Conservation (phyloP, 2,888 invertebrate genomes). For the Eristalis pertinax region DNA sequence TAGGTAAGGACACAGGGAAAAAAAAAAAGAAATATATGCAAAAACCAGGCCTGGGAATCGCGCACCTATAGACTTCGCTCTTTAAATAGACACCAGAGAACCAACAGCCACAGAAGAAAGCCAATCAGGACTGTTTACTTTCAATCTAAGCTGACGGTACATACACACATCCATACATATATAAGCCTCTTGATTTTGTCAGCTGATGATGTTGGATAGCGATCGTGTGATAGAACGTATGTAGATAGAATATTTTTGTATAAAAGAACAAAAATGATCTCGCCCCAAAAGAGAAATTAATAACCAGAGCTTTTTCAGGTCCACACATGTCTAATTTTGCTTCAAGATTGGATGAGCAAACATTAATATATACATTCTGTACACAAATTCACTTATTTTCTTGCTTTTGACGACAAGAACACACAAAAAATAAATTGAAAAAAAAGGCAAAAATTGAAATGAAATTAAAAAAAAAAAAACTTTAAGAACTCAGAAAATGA, state of each 20-base stretch:
- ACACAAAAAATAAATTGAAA: neutral
- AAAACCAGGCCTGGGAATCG: conserved; percentile 64
- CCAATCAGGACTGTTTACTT: conserved; percentile 68
- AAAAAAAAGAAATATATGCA: conserved; percentile 7
- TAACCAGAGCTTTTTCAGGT: conserved; percentile 68
- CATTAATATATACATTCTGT: conserved; percentile 16
- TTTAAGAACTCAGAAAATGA: conserved; percentile 24
- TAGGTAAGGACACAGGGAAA: conserved; percentile 33
- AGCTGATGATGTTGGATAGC: conserved; percentile 52
- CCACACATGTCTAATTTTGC: conserved; percentile 71
- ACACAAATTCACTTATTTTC: conserved; percentile 18
- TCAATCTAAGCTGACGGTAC: neutral
- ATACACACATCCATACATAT: neutral
- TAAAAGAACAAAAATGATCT: conserved; percentile 19
- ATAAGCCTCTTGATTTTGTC: conserved; percentile 34
- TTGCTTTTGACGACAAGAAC: conserved; percentile 15
- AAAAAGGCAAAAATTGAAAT: neutral
- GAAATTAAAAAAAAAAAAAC: conserved; percentile 15
- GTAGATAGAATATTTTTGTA: conserved; percentile 8
- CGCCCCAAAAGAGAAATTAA: conserved; percentile 34
- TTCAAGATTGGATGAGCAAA: conserved; percentile 65
- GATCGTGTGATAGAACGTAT: conserved; percentile 39
- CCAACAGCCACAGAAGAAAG: conserved; percentile 3
- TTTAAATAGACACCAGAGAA: conserved; percentile 58
- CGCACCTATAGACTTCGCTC: conserved; percentile 32